Conservation (phyloP, 2,797 vertebrate species). For the Hydrolagus colliei region DNA sequence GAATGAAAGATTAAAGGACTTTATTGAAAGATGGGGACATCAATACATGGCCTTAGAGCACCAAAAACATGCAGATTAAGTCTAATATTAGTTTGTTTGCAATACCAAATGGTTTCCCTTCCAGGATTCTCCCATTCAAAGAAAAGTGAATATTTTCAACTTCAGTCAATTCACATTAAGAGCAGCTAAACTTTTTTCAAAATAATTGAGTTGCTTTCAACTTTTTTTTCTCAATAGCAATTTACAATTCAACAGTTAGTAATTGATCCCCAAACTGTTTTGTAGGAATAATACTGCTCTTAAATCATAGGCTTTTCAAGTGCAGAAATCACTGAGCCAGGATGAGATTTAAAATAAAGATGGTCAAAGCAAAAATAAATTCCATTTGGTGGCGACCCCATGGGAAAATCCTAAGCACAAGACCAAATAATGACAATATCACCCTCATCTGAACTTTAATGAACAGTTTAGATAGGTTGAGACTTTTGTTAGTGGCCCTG, state of each 20-base stretch:
- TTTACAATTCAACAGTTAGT: neutral
- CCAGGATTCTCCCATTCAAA: slow-evolving; percentile 25
- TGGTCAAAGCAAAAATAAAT: neutral
- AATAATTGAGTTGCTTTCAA: too few relatives aligned
- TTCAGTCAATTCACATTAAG: neutral
- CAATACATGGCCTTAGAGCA: neutral
- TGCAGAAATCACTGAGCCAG: neutral
- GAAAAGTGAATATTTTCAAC: neutral
- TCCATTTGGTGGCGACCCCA: neutral
- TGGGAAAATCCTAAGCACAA: neutral
- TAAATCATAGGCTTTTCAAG: neutral
- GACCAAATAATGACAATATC: neutral
- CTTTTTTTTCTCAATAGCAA: neutral
- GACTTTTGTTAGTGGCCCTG: neutral
- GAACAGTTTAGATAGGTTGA: neutral
- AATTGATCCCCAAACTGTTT: neutral
- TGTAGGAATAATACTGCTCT: too few relatives aligned
- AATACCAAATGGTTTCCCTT: slow-evolving; percentile 26
- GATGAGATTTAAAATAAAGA: too few relatives aligned
- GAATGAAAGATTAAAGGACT: slow-evolving; percentile 33
- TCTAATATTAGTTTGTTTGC: neutral
- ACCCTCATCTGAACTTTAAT: neutral
- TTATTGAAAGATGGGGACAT: slow-evolving; percentile 8
- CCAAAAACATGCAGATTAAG: slow-evolving; percentile 9
- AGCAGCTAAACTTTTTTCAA: too few relatives aligned